A percentile compares a stretch with the other conserved stretches of the same genome.
Evolutionary conservation across 2,888 invertebrate genomes (phyloP).

Genomic region (Oithona nana): DNA sequence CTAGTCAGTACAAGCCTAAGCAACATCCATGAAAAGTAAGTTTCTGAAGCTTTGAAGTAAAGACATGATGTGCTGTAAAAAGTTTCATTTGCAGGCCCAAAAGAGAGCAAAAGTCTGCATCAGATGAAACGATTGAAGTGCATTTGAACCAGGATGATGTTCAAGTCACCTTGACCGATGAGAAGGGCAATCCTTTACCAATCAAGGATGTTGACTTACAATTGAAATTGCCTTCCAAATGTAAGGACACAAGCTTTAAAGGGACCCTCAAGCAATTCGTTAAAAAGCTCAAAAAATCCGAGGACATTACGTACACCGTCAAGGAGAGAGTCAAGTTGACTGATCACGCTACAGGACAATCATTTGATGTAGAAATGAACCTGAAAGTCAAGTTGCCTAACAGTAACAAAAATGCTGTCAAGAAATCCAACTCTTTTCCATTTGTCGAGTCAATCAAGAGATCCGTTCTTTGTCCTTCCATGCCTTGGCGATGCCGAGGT

Average conservation of each 20-base stretch:
- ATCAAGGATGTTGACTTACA: not conserved
- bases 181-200: not conserved
- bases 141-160: not conserved
- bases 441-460: not conserved
- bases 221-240: not conserved
- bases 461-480: not conserved
- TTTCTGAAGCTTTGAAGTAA: too few relatives aligned
- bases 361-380: not conserved
- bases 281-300: not conserved
- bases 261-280: not conserved
- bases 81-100: too few relatives aligned
- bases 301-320: not conserved
- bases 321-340: not conserved
- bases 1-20: not conserved
- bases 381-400: not conserved
- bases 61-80: too few relatives aligned
- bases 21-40: not conserved
- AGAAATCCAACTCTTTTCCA: not conserved
- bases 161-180: not conserved
- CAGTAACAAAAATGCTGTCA: not conserved
- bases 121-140: not conserved
- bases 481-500: not conserved
- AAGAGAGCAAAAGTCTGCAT: not conserved
- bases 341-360: not conserved
- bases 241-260: not conserved